A percentile compares a stretch with the other conserved stretches of the same genome.
Evolutionary conservation across 2,113 vertebrate genomes (phyloP).

Genomic region (Donacobius atricapilla): DNA sequence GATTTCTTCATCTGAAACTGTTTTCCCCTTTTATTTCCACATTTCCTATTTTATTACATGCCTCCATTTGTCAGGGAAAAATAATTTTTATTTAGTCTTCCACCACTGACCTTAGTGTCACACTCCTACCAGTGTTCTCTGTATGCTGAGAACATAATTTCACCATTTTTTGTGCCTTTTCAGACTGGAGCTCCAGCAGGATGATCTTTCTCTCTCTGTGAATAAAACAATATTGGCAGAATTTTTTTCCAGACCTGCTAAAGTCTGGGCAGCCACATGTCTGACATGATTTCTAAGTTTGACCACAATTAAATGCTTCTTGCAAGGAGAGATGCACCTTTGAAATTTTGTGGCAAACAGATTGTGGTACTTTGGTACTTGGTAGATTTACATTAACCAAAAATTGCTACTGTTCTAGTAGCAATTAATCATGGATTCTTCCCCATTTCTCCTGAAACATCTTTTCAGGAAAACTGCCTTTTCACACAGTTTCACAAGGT

Average conservation of each 20-base stretch:
- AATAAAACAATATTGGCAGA: neutral
- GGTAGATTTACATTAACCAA: neutral
- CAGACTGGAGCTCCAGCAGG: neutral
- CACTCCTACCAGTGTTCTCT: neutral
- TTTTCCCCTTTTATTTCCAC: neutral
- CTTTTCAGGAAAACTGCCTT: neutral
- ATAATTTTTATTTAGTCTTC: neutral
- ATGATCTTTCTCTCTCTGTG: neutral
- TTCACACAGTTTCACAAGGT: neutral
- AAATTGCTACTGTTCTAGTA: neutral
- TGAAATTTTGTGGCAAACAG: neutral
- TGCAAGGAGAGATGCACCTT: neutral
- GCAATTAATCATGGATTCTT: neutral
- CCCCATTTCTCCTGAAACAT: neutral
- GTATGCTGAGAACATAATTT: accelerated
- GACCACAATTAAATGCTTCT: neutral
- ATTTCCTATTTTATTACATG: neutral
- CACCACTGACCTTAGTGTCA: neutral
- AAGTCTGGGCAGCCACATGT: neutral
- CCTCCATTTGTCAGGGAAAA: neutral
- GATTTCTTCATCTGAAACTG: neutral
- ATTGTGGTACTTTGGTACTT: neutral
- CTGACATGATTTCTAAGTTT: neutral
- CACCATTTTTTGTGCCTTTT: neutral
- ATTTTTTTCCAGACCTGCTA: neutral